Conservation (phyloP, 1,140 invertebrate genomes). For the Panonychus citri region DNA sequence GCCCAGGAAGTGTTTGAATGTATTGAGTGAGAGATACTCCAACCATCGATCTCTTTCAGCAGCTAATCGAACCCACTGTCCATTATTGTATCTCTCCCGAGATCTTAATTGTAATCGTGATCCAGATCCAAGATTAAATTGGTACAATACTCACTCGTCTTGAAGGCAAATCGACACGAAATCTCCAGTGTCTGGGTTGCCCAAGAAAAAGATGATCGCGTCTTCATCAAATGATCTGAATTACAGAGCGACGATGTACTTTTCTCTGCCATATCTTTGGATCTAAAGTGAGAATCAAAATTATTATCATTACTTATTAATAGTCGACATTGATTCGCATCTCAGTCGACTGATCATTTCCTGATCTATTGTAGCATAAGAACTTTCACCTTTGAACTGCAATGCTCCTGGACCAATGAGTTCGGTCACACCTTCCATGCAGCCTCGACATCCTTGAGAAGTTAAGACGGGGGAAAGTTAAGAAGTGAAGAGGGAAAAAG, state of each 20-base stretch:
- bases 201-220: constrained; percentile 56
- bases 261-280: constrained; percentile 39
- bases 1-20: constrained; percentile 39
- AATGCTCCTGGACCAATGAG: background rate
- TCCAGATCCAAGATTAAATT: background rate
- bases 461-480: no score
- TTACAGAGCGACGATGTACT: constrained; percentile 48
- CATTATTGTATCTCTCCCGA: constrained; percentile 43
- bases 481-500: no score
- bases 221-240: constrained; percentile 70
- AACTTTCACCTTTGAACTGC: constrained; percentile 28
- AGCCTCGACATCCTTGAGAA: constrained; percentile 35
- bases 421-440: constrained; percentile 34
- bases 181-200: constrained; percentile 34
- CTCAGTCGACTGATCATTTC: no score
- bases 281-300: no score
- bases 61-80: constrained; percentile 48
- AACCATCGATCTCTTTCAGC: constrained; percentile 34
- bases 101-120: background rate
- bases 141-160: constrained; percentile 7
- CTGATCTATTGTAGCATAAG: constrained; percentile 17
- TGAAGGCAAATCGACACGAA: constrained; percentile 11
- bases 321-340: no score
- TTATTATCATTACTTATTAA: no score
- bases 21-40: constrained; percentile 42